A percentile compares a stretch with the other conserved stretches of the same genome.
These are phyloP conservation scores for Lerista edwardsae DNA, from an alignment of 2,797 vertebrate species.

Conservation along the genomic window DNA sequence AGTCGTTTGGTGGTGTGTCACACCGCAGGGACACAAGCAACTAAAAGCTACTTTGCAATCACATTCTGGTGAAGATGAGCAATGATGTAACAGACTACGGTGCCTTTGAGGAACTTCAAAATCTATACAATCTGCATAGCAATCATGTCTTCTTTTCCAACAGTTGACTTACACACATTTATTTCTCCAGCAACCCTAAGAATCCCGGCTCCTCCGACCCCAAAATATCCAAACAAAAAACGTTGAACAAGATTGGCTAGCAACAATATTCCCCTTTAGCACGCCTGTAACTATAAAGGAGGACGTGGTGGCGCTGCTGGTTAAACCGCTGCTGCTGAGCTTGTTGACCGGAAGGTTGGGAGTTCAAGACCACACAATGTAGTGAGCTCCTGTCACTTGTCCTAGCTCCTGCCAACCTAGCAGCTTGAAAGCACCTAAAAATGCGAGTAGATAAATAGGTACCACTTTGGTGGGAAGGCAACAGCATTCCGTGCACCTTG, in stretches of 20 bases:
- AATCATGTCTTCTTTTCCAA: constrained; percentile 30
- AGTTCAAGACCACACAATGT: too few relatives aligned
- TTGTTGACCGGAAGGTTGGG: too few relatives aligned
- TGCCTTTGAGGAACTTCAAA: constrained; percentile 35
- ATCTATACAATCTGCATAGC: not conserved
- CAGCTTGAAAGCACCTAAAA: too few relatives aligned
- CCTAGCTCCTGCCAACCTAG: too few relatives aligned
- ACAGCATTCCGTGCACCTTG: too few relatives aligned
- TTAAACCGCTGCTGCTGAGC: too few relatives aligned
- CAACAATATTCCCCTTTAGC: not conserved
- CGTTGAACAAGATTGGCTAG: not conserved
- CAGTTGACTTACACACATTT: constrained; percentile 10
- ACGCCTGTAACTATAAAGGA: not conserved
- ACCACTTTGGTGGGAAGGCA: too few relatives aligned
- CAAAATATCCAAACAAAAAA: not conserved
- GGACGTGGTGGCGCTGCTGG: too few relatives aligned
- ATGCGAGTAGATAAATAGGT: too few relatives aligned
- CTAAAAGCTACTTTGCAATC: not conserved
- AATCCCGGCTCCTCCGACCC: not conserved
- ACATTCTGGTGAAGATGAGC: not conserved
- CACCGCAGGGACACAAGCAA: constrained; percentile 28
- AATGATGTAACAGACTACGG: not conserved
- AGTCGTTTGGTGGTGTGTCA: constrained; percentile 42
- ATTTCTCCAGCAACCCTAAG: constrained; percentile 32
- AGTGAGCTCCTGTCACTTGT: too few relatives aligned